phyloP scores from a whole-genome alignment of 2,797 vertebrate species.

The Neosalanx taihuensis region DNA sequence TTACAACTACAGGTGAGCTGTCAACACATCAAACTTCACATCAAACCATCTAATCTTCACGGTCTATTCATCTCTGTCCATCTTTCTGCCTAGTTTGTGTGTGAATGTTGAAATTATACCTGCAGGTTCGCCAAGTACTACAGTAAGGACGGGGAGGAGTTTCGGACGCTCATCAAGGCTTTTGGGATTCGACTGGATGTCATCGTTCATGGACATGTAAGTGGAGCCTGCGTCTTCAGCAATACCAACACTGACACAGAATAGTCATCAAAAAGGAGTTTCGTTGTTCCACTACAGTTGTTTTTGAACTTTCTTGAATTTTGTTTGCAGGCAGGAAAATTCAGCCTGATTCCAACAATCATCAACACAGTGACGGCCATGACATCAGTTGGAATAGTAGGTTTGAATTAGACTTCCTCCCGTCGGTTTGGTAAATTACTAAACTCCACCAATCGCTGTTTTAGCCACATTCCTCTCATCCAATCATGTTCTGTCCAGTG shows the following conservation, averaged over 20 bases:
- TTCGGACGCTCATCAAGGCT: slow-evolving; percentile 83
- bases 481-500: slow-evolving; percentile 65
- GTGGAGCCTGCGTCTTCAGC: slow-evolving; percentile 16
- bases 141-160: slow-evolving; percentile 67
- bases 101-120: not conserved
- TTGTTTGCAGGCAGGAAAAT: slow-evolving; percentile 84
- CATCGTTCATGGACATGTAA: slow-evolving; percentile 88
- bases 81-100: not conserved
- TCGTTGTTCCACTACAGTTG: no score
- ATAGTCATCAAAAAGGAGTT: not conserved
- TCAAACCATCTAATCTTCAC: not conserved
- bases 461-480: not conserved
- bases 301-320: not conserved
- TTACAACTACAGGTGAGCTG: slow-evolving; percentile 81
- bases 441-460: not conserved
- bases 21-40: not conserved
- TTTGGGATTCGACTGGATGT: slow-evolving; percentile 88
- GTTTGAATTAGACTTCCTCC: slow-evolving; percentile 40
- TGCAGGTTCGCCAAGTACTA: slow-evolving; percentile 90
- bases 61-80: not conserved
- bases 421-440: not conserved
- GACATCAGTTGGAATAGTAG: slow-evolving; percentile 91
- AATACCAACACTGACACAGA: not conserved
- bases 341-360: slow-evolving; percentile 89
- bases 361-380: slow-evolving; percentile 88